A percentile compares a stretch with the other conserved stretches of the same genome.
Conservation (phyloP, 1,140 invertebrate genomes). For the Diprion similis region DNA sequence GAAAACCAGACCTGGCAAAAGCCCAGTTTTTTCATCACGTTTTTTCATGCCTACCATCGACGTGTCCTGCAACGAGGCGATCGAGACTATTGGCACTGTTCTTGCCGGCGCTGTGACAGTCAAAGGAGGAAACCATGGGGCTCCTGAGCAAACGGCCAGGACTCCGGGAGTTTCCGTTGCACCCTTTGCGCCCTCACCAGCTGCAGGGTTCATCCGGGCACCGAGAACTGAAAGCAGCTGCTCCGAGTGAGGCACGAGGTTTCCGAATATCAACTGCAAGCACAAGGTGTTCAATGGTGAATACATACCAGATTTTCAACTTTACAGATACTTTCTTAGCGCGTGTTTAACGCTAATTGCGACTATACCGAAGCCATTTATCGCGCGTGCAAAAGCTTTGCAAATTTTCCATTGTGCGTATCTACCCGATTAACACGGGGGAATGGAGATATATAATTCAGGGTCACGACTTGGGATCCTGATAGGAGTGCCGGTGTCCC, state of each 20-base stretch:
- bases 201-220: conserved; percentile 45
- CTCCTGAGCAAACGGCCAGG: conserved; percentile 51
- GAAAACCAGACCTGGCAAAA: too few species aligned
- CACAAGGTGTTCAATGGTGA: background rate
- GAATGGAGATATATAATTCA: too few species aligned
- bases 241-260: conserved; percentile 55
- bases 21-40: too few species aligned
- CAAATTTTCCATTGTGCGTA: too few species aligned
- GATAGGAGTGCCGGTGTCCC: background rate
- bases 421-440: too few species aligned
- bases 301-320: background rate
- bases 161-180: conserved; percentile 51
- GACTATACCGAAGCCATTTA: too few species aligned
- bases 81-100: conserved; percentile 51
- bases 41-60: background rate
- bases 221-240: conserved; percentile 57
- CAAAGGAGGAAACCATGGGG: conserved; percentile 75
- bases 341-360: background rate
- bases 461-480: too few species aligned
- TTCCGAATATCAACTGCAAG: conserved; percentile 54
- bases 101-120: conserved; percentile 70
- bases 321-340: background rate
- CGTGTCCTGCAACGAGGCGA: conserved; percentile 16
- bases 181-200: conserved; percentile 42
- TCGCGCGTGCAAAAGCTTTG: too few species aligned